Conservation (phyloP, 2,113 vertebrate genomes). For the Myodes glareolus region DNA sequence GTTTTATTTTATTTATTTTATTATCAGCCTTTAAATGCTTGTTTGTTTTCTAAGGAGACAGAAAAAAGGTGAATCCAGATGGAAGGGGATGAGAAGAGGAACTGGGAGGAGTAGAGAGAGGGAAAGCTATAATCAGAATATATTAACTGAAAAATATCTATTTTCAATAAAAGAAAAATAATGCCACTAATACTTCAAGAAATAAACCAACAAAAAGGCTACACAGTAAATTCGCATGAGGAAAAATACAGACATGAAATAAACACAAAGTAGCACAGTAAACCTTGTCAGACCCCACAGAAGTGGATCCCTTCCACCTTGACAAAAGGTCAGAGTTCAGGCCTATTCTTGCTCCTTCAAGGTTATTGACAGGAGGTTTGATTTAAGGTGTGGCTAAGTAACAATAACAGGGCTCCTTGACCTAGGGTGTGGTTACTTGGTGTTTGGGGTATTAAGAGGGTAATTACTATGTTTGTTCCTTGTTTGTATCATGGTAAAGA, state of each 20-base stretch:
- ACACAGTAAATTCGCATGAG: neutral
- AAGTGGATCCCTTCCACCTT: too few species aligned
- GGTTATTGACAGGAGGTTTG: too few species aligned
- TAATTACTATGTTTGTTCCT: too few species aligned
- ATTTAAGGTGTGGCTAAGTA: too few species aligned
- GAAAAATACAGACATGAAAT: constrained; percentile 36
- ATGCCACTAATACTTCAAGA: neutral
- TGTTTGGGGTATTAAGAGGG: too few species aligned
- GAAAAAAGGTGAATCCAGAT: neutral
- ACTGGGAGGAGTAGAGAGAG: neutral
- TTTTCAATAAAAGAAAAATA: neutral
- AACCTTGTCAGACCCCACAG: neutral
- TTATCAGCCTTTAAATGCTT: neutral
- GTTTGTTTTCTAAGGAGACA: neutral
- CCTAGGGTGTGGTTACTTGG: too few species aligned
- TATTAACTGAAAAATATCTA: neutral
- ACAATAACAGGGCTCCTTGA: too few species aligned
- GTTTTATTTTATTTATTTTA: neutral
- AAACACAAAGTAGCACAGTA: neutral
- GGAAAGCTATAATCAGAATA: neutral
- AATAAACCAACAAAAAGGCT: neutral
- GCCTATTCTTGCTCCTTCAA: too few species aligned
- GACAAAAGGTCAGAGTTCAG: too few species aligned
- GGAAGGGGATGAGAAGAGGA: too few species aligned
- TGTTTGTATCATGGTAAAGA: too few species aligned